Base-by-base conservation (phyloP, 2,888 invertebrate genomes). In the Choreutis nemorana region DNA sequence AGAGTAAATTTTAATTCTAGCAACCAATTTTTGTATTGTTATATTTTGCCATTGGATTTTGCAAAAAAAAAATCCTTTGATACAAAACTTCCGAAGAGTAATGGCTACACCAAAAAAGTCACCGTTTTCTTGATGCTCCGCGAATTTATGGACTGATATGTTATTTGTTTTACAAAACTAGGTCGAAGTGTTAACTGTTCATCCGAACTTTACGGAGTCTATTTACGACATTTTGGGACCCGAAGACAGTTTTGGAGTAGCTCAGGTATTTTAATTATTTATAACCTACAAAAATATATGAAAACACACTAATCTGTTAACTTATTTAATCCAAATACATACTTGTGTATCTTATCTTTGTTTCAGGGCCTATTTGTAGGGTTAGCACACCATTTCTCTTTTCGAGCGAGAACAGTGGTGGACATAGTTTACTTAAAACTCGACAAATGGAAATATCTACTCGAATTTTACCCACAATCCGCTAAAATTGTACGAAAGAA, bases 101-200 rank as follows among this genome's bases (percentile, higher is more conserved):
- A n/a, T n/a, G n/a, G n/a, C n/a, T n/a, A n/a, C n/a, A n/a, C n/a
- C n/a, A n/a, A n/a, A n/a, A n/a, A n/a, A n/a, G n/a, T n/a, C n/a
- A n/a, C n/a, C n/a, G n/a, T n/a, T n/a, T n/a, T n/a, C n/a, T n/a
- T n/a, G n/a, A n/a, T n/a, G n/a, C n/a, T n/a, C n/a, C n/a, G n/a
- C n/a, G n/a, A n/a, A n/a, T n/a, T n/a, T n/a, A n/a, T n/a, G n/a
- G n/a, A n/a, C n/a, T n/a, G n/a, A n/a, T n/a, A n/a, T n/a, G n/a
- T n/a, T n/a, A n/a, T n/a, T n/a, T n/a, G n/a, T n/a, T n/a, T n/a
- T n/a, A n/a, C n/a, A n/a, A n/a, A n/a, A n/a, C n/a, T 41, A 81
- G 81, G 81, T 82, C 2, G 78, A 81, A 52, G 81, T 82, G 3
- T 41, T 82, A 23, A 81, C 81, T 2, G 78, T 81, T 4, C 79